Base-by-base conservation (phyloP, 2,888 invertebrate species). In the Strigamia crassipes region DNA sequence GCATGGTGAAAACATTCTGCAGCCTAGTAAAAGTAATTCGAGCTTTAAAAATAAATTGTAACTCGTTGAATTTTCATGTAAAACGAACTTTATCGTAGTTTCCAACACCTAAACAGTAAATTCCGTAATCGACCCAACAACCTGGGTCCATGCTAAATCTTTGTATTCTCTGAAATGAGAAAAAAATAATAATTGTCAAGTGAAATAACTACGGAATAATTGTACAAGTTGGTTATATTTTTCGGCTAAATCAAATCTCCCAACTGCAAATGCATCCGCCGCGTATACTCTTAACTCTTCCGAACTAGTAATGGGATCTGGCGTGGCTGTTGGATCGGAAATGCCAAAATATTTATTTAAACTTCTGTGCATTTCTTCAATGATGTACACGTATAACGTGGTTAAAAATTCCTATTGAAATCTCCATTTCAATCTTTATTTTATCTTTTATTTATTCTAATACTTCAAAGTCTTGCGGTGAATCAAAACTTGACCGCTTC, bases 71-170 rank as follows among this genome's bases (percentile, higher is more conserved):
- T 9, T 46, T n/a, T 5, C 4, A 13, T n/a, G 12, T 42, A 42
- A 3, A n/a, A 10, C 78, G 8, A n/a, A 78, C 78, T 34, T 78
- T 78, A 31, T 78, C 78, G n/a, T 78, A 8, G 21, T 78, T 38
- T 34, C 34, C 78, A 78, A 78, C 38, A 31, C 38, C 31, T n/a
- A 78, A 78, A 78, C 78, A 78, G 38, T 34, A 78, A 31, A 78
- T 38, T 5, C 34, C 78, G 38, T 78, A 78, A 78, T 78, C 78
- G 31, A 78, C 38, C 78, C 78, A 78, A 18, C 34, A 10, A 21
- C 2, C 10, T 34, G 78, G 15, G 3, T 13, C 21, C 1, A 15
- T 1, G 13, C 9, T 38, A 10, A 31, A 78, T 18, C 38, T 78
- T 12, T 21, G 21, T 15, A 78, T 78, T 78, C 78, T 78, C 78